Base-by-base conservation (phyloP, 1,140 invertebrate species). In the Drosophila ogumai region DNA sequence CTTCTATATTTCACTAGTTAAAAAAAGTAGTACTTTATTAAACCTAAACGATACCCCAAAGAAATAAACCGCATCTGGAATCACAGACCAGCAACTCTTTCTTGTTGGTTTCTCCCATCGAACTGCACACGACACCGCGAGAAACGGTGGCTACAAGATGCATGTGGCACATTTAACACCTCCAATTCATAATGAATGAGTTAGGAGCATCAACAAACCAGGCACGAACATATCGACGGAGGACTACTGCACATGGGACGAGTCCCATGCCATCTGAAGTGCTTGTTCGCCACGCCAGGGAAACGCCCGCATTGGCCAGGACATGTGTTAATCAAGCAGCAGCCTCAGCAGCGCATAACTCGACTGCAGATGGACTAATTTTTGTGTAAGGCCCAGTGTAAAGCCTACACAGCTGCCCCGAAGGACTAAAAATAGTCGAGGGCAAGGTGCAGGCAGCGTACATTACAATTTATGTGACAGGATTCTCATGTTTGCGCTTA, bases 101-200 rank as follows among this genome's bases (percentile, higher is more conserved):
- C 4, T 6, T 60, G 34, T 15, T 28, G 3, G 32, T 17, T 34
- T 10, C 25, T 22, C 34, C 43, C 44, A 17, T 12, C 7, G 10
- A 10, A 10, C 9, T 43, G 28, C 54, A 61, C 59, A 55, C 25
- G 47, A 59, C 31, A 10, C 32, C 28, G 22, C n/a, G 15, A n/a
- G 9, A 19, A 36, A n/a, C 38, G 5, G 32, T n/a, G 32, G 47
- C 38, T 9, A n/a, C 71, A 71, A 59, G 67, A 72, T 43, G 22
- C 82, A 82, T 84, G 77, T 84, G 84, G 66, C 76, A 75, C 57
- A 71, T 58, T 88, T 88, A 88, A 41, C 84, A 87, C 84, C 84
- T 87, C 80, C 84, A 88, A 88, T 87, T 88, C 85, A 88, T 84
- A 88, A 88, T 88, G 84, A 88, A 90, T 88, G 85, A 88, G 84